Conservation (phyloP, 2,113 vertebrate genomes). For the Oreochromis niloticus region DNA sequence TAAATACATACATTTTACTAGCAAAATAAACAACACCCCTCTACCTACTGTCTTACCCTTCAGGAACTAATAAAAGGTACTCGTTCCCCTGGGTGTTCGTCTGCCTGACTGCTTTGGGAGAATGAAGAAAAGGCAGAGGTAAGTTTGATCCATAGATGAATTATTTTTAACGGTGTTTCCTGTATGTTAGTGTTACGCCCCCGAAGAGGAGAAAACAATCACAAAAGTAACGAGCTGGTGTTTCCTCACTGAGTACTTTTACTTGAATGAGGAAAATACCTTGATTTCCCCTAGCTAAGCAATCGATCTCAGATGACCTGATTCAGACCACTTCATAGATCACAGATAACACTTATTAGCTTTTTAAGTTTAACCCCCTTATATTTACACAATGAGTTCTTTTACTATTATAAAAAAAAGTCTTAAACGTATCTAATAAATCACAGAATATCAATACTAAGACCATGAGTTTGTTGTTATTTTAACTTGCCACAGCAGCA, state of each 20-base stretch:
- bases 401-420: background rate
- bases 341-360: background rate
- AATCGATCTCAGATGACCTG: background rate
- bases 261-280: background rate
- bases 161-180: background rate
- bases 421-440: background rate
- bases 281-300: background rate
- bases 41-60: background rate
- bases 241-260: background rate
- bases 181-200: background rate
- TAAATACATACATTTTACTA: background rate
- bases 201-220: background rate
- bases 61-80: background rate
- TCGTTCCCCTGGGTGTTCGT: background rate
- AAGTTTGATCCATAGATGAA: background rate
- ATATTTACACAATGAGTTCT: background rate
- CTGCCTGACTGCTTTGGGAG: background rate
- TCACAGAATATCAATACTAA: background rate
- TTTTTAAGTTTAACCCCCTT: rapidly evolving
- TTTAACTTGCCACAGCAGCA: background rate
- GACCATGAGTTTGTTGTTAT: background rate
- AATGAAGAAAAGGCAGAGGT: background rate
- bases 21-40: background rate
- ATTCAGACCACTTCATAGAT: background rate
- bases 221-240: background rate